Conservation (phyloP, 2,797 vertebrate genomes). For the Gallirallus australis region DNA sequence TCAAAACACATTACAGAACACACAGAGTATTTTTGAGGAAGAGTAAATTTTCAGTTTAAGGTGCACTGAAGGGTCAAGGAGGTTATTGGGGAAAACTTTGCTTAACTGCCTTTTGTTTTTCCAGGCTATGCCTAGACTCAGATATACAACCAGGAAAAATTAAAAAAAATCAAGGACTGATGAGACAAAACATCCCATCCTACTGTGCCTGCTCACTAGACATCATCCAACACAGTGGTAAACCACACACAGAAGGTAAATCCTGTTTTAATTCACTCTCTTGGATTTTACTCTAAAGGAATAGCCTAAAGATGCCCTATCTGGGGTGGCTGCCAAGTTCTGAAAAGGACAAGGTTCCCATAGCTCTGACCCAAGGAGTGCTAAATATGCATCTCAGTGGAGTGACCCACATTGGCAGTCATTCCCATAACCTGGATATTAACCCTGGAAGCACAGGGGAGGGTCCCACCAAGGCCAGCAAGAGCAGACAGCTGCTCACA, state of each 20-base stretch:
- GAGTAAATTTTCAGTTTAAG: neutral
- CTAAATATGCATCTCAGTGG: neutral
- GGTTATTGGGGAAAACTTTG: neutral
- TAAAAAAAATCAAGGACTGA: neutral
- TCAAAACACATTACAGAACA: neutral
- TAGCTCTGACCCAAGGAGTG: neutral
- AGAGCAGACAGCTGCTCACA: neutral
- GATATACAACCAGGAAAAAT: neutral
- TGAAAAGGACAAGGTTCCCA: neutral
- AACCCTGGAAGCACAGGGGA: neutral
- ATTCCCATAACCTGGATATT: neutral
- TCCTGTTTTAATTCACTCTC: neutral
- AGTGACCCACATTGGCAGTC: fast-evolving
- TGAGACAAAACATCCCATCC: neutral
- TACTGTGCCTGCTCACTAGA: neutral
- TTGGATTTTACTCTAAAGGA: neutral
- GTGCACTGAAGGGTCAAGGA: too few relatives aligned
- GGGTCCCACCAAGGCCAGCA: neutral
- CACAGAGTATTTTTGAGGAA: neutral
- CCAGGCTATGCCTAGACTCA: neutral
- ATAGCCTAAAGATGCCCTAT: neutral
- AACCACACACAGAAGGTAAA: neutral
- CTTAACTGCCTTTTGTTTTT: neutral
- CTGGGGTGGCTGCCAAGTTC: neutral
- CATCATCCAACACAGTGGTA: neutral